Base-by-base conservation (phyloP, 2,888 invertebrate genomes). In the Zaprionus bogoriensis region DNA sequence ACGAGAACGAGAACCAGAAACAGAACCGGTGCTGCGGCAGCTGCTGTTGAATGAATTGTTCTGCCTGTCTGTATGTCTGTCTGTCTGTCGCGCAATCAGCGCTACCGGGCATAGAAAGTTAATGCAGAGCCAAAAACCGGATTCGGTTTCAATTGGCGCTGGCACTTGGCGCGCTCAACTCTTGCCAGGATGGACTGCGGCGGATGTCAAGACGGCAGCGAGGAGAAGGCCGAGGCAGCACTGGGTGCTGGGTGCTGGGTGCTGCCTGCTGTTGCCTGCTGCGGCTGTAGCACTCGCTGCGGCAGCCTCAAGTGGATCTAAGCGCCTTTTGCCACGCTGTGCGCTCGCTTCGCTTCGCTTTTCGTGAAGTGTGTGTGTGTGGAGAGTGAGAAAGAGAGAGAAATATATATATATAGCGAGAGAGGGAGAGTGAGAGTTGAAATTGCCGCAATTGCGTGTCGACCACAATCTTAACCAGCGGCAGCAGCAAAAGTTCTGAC, bases 41-140 rank as follows among this genome's bases (percentile, higher is more conserved):
- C 70, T 72, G 79, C 51, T 48, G 45, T 51, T 73, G 81, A 74
- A 77, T 65, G 79, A 80, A 82, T 78, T 78, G 70, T 59, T 39
- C 28, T 36, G 32, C 14, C 23, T 9, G 27, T 38, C 32, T 19
- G 55, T 23, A 22, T 22, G 39, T 50, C 50, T 17, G 36, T 17
- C n/a, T 4, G 23, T 42, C 42, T 25, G 41, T 30, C 45, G 48
- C 52, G 73, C 85, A 85, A 81, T 85, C 80, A 85, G 69, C 66
- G 82, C 82, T 82, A 82, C 86, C 64, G 86, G 86, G 82, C 87
- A 86, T 74, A 64, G 76, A 81, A 86, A 82, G 86, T 86, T 77
- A 77, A 71, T 74, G 74, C 67, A 50, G 48, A 61, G 47, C 70
- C 63, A 57, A 64, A 79, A 82, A 83, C 82, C 81, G 82, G 82